Conservation (phyloP, 2,797 vertebrate genomes). For the Sparidentex hasta region DNA sequence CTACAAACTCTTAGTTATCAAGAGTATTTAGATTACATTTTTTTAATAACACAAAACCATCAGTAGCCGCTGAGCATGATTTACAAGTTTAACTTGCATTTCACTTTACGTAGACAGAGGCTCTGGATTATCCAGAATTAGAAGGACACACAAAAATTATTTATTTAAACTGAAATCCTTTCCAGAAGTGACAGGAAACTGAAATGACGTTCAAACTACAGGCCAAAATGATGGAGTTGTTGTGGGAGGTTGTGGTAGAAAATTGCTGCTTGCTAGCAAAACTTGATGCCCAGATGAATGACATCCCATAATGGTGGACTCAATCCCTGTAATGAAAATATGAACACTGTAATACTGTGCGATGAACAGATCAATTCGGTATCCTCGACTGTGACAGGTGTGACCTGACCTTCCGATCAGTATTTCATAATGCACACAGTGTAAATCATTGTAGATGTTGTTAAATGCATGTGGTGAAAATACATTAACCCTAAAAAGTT, state of each 20-base stretch:
- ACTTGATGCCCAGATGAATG: neutral
- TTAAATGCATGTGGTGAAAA: neutral
- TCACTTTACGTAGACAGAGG: conserved; percentile 21
- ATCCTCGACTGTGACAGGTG: neutral
- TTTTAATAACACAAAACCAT: no score
- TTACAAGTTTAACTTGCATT: conserved; percentile 6
- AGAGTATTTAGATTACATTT: no score
- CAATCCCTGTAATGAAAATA: neutral
- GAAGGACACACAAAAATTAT: conserved; percentile 28
- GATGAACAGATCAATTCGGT: neutral
- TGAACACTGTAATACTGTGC: neutral
- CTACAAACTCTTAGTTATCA: neutral
- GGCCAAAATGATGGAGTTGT: neutral
- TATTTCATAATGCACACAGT: neutral
- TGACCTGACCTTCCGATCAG: neutral
- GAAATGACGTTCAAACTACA: neutral
- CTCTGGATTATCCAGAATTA: conserved; percentile 31
- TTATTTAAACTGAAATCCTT: neutral
- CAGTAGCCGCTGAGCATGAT: no score
- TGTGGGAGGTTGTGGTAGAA: neutral
- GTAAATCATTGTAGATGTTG: no score
- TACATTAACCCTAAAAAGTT: neutral
- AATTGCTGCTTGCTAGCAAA: neutral
- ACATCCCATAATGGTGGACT: neutral
- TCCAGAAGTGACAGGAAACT: neutral